A percentile compares a stretch with the other conserved stretches of the same genome.
Evolutionary conservation across 1,140 invertebrate species (phyloP).

Genomic region (Cydia strobilella): DNA sequence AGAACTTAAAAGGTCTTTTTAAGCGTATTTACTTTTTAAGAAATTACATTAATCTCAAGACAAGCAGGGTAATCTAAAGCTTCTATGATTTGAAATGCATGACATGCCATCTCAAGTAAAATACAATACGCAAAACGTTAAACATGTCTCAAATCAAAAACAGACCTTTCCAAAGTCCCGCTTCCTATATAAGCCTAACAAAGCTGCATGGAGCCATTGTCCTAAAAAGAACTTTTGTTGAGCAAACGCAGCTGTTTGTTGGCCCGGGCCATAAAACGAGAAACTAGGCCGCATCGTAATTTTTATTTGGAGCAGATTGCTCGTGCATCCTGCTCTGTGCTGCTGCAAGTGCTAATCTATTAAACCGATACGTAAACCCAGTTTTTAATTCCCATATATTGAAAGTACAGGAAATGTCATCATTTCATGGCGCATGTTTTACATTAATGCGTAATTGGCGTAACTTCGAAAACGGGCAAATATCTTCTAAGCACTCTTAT

Average conservation of each 20-base stretch:
- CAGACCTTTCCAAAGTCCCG: background rate
- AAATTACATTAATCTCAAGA: too few relatives aligned
- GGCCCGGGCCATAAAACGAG: slow-evolving; percentile 11
- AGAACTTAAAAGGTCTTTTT: too few relatives aligned
- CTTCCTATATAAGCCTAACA: background rate
- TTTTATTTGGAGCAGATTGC: slow-evolving; percentile 15
- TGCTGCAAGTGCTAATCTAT: background rate
- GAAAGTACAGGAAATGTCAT: too few relatives aligned
- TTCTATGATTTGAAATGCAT: background rate
- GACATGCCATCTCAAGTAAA: background rate
- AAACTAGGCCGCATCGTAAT: slow-evolving; percentile 10
- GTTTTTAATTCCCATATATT: background rate
- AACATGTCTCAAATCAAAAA: background rate
- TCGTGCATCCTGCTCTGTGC: background rate
- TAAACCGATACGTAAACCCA: background rate
- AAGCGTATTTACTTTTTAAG: too few relatives aligned
- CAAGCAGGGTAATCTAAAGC: too few relatives aligned
- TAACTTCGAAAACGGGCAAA: too few relatives aligned
- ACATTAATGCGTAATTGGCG: too few relatives aligned
- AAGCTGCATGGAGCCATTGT: slow-evolving; percentile 19
- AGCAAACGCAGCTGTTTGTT: slow-evolving; percentile 17
- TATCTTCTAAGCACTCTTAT: too few relatives aligned
- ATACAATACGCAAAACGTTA: background rate
- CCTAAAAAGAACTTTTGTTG: slow-evolving; percentile 29
- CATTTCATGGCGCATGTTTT: too few relatives aligned